Percentiles rank a stretch among this genome's conserved stretches.
phyloP scores from a whole-genome alignment of 2,113 vertebrate genomes.

The Morone chrysops region DNA sequence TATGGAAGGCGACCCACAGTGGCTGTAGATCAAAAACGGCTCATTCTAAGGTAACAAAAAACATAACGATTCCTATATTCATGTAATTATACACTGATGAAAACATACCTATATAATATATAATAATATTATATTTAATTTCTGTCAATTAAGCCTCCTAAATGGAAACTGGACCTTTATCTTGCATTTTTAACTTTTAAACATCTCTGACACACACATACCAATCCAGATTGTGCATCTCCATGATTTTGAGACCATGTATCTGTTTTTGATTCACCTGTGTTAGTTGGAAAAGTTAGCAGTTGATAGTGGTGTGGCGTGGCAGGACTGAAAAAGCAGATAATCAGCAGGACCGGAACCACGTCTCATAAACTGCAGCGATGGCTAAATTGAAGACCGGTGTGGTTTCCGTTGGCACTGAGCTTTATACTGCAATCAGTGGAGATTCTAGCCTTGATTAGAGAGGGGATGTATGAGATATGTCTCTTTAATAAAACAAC shows the following conservation, averaged over 20 bases:
- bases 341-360: conserved; percentile 55
- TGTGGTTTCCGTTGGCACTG: conserved; percentile 47
- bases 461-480: conserved; percentile 17
- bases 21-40: too few relatives aligned
- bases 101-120: too few relatives aligned
- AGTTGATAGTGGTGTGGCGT: neutral
- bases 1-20: too few relatives aligned
- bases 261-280: conserved; percentile 16
- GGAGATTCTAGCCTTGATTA: conserved; percentile 52
- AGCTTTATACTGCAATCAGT: conserved; percentile 28
- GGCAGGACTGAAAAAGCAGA: conserved; percentile 35
- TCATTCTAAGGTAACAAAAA: too few relatives aligned
- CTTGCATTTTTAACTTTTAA: neutral
- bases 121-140: too few relatives aligned
- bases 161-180: too few relatives aligned
- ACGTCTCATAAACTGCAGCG: neutral
- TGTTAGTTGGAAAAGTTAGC: neutral
- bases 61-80: too few relatives aligned
- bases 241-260: conserved; percentile 1
- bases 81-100: too few relatives aligned
- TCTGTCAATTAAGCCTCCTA: too few relatives aligned
- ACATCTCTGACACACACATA: conserved; percentile 1
- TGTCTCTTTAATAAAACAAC: conserved; percentile 24
- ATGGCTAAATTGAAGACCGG: conserved; percentile 60
- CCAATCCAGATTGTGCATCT: conserved; percentile 18